These are phyloP conservation scores for Pica pica DNA, from an alignment of 2,113 vertebrate genomes.

Conservation along the genomic window DNA sequence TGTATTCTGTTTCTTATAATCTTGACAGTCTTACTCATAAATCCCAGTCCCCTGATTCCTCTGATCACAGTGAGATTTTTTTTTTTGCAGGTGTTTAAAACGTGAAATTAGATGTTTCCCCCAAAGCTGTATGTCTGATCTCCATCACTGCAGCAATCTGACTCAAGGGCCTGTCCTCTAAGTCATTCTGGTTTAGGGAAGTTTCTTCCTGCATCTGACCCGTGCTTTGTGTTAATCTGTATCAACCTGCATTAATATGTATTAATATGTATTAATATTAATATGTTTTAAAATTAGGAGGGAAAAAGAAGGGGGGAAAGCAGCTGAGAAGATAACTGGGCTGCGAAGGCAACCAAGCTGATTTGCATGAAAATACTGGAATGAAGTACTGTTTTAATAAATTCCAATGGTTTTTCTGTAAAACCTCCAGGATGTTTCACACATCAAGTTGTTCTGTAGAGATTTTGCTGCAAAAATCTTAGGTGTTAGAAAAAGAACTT, in stretches of 20 bases:
- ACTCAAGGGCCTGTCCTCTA: background rate
- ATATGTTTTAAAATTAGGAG: background rate
- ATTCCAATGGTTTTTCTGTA: background rate
- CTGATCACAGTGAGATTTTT: background rate
- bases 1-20: constrained; percentile 45
- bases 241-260: background rate
- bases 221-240: background rate
- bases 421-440: background rate
- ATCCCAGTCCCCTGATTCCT: constrained; percentile 20
- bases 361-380: background rate
- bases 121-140: background rate
- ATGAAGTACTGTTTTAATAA: background rate
- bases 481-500: background rate
- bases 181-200: background rate
- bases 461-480: background rate
- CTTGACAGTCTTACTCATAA: constrained; percentile 38
- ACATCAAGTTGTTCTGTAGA: background rate
- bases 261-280: background rate
- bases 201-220: constrained; percentile 9
- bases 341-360: background rate
- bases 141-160: background rate
- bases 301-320: background rate
- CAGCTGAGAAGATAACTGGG: background rate
- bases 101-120: constrained; percentile 7
- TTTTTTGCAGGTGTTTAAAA: constrained; percentile 53